phyloP scores from a whole-genome alignment of 2,113 vertebrate species.

The Gambusia affinis region DNA sequence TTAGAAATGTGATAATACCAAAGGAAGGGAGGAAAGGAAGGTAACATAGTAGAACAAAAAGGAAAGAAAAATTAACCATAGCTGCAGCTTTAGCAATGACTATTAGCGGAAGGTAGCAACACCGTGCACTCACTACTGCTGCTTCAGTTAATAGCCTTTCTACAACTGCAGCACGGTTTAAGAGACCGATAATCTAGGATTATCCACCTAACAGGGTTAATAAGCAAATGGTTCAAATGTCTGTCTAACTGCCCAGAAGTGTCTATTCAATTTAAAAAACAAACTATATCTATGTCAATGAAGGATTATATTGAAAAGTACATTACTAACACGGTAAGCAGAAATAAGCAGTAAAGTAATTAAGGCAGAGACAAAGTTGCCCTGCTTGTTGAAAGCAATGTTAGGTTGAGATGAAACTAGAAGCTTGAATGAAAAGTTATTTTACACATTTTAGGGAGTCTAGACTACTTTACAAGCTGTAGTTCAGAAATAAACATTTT shows the following conservation, averaged over 20 bases:
- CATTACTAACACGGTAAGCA: background rate
- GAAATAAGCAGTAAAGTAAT: too few relatives aligned
- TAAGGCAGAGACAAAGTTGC: background rate
- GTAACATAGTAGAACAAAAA: slow-evolving; percentile 20
- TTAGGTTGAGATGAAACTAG: too few relatives aligned
- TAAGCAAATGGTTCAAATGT: background rate
- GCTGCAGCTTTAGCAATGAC: slow-evolving; percentile 4
- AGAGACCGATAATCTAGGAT: slow-evolving; percentile 62
- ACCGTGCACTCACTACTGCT: background rate
- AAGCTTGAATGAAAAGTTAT: too few relatives aligned
- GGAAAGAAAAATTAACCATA: slow-evolving; percentile 15
- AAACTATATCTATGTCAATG: background rate
- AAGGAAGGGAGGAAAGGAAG: slow-evolving; percentile 4
- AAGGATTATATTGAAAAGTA: background rate
- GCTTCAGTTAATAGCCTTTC: background rate
- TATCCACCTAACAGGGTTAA: slow-evolving; percentile 21
- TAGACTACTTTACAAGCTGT: too few relatives aligned
- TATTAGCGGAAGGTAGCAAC: background rate
- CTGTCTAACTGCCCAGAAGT: background rate
- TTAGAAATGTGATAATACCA: slow-evolving; percentile 35
- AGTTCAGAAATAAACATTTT: too few relatives aligned
- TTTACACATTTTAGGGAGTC: too few relatives aligned
- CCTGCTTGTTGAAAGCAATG: background rate
- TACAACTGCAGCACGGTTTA: slow-evolving; percentile 1
- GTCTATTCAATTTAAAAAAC: background rate